These are phyloP conservation scores for Pedetes capensis DNA, from an alignment of 2,113 vertebrate species.

Conservation along the genomic window DNA sequence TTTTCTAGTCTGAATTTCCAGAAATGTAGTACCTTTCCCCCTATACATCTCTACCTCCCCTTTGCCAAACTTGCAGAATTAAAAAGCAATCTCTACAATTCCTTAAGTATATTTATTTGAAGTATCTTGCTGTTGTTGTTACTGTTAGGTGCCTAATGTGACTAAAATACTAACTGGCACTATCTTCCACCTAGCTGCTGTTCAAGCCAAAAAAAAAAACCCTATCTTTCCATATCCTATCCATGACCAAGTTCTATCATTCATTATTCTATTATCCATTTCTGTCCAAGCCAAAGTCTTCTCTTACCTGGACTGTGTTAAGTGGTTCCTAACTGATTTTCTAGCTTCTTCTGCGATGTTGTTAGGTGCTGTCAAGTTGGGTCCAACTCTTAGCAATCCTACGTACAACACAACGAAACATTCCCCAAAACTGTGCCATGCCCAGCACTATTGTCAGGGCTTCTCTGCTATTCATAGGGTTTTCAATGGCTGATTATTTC, in stretches of 20 bases:
- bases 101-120: slow-evolving; percentile 22
- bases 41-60: neutral
- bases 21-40: slow-evolving; percentile 23
- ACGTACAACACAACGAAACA: too few relatives aligned
- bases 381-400: too few relatives aligned
- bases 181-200: neutral
- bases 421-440: too few relatives aligned
- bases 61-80: slow-evolving; percentile 20
- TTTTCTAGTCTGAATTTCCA: slow-evolving; percentile 27
- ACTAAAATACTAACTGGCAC: slow-evolving; percentile 3
- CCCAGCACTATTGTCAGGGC: too few relatives aligned
- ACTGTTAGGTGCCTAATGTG: too few relatives aligned
- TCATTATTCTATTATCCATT: neutral
- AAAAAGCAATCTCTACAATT: slow-evolving; percentile 42
- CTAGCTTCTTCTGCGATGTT: too few relatives aligned
- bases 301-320: neutral
- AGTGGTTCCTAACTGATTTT: neutral
- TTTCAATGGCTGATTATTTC: too few relatives aligned
- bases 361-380: too few relatives aligned
- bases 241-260: neutral
- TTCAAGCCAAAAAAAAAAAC: neutral
- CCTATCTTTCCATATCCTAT: neutral
- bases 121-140: too few relatives aligned
- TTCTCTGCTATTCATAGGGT: too few relatives aligned
- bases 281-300: neutral